Base-by-base conservation (phyloP, 2,888 invertebrate genomes). In the Ethmia dodecea region DNA sequence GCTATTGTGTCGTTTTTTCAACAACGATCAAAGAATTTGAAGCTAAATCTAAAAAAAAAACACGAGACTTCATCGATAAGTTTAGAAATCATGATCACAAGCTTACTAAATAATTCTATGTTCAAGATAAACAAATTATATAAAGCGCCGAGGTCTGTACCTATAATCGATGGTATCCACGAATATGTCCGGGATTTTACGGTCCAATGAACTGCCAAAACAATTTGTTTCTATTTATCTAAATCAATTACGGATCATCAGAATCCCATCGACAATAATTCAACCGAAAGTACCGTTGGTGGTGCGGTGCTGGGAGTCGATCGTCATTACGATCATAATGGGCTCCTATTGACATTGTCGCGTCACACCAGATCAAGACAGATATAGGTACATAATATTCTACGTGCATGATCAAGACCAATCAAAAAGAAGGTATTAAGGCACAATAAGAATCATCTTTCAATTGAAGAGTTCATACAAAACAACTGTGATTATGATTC, bases 141-240 rank as follows among this genome's bases (percentile, higher is more conserved):
- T 11, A 29, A n/a, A 29, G 13, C 13, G 13, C 2, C 12, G 12
- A 4, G 12, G 1, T 6, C 5, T n/a, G n/a, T n/a, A 12, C 13
- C 20, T 24, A 12, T 31, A 31, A 34, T 24, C 28, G 31, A 28
- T 34, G 25, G 13, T 13, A 30, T 14, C 27, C 24, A 22, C 11
- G 14, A 27, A 28, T 31, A 34, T 24, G 35, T 39, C 35, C 25
- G 32, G 38, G 38, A 35, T 35, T 22, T 14, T 11, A 12, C 18
- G 13, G 35, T 24, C 22, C 38, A 32, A 32, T 32, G 35, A 35
- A 35, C 38, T 32, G 31, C 29, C 38, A 35, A 39, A 37, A 24
- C 10, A 14, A 27, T 39, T 39, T 12, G 26, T 13, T 29, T 32
- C 2, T 32, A 29, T 35, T 12, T 27, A 38, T 28, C 28, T 28